Evolutionary conservation across 1,140 invertebrate genomes (phyloP), one percentile per base, ranked within the genome.

Genomic region (Drosophila insularis): DNA sequence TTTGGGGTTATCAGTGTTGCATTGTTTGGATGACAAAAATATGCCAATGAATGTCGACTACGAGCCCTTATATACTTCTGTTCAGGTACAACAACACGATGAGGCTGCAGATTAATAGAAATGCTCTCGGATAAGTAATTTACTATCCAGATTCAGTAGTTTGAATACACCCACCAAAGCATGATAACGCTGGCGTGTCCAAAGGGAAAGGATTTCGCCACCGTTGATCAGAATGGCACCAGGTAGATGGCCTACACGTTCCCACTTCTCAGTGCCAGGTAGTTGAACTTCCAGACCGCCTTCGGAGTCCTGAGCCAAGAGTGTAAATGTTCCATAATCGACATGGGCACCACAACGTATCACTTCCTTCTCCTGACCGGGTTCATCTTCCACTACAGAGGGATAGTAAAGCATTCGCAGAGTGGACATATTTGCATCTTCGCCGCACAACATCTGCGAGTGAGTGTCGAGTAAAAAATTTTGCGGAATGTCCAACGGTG

Each of bases 171-270:
- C 93, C 90, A 95, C 95, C 80, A 96, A 93, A 37, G 96, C 95
- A 3, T 94, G 93, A 55, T 96, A 94, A 21, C 93, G 92, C 62
- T 95, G 94, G 23, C 94, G 93, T 2, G 96, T 97, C 96, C 96
- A 97, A 35, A 93, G 93, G 50, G 95, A 95, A 37, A 97, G 91
- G 50, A 97, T 93, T 79, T 97, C 96, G 11, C 96, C 97, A 17
- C 95, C 94, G 78, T 96, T 96, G 21, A 97, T 93, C 17, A 97
- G 92, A 68, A 97, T 95, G 4, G 96, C 95, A 27, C 95, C 95
- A 0, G 95, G 95, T 27, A 97, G 93, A 82, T 97, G 96, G 1
- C 95, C 95, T 0, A 96, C 96, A 14, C 94, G 93, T 71, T 95
- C 93, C 95, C 96, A 97, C 67, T 94, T 94, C n/a, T 94, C 94